These are phyloP conservation scores for Pampusana beccarii DNA, from an alignment of 2,113 vertebrate species.

Conservation along the genomic window DNA sequence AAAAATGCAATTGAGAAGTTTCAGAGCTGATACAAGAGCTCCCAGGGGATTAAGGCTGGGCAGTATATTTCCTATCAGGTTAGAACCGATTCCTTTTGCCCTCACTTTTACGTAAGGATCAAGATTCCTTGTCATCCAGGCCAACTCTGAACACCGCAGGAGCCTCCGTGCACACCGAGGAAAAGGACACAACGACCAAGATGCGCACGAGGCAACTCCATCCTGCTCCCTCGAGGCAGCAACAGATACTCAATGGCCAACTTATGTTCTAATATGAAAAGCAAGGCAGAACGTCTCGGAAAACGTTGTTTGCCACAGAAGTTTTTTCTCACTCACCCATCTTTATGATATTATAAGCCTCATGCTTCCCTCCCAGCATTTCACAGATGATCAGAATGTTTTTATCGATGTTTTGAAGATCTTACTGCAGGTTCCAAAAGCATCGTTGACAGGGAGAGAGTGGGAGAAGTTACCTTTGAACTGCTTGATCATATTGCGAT, in stretches of 20 bases:
- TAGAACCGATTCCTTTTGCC: background rate
- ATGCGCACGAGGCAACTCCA: background rate
- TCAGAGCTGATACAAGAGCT: background rate
- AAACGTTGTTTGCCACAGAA: background rate
- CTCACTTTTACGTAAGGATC: background rate
- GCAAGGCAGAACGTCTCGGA: background rate
- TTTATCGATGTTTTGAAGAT: background rate
- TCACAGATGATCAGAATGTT: background rate
- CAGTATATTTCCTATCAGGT: background rate
- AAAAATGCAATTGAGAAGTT: background rate
- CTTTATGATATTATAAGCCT: background rate
- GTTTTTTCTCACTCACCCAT: background rate
- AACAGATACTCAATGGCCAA: background rate
- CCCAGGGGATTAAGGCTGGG: background rate
- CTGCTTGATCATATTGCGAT: slow-evolving; percentile 90
- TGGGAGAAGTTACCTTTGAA: slow-evolving; percentile 86
- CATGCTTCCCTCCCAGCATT: background rate
- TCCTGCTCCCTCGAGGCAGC: background rate
- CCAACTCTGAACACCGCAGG: background rate
- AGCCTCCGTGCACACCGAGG: fast-evolving
- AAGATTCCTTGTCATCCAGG: background rate
- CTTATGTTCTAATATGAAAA: background rate
- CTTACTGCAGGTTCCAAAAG: background rate
- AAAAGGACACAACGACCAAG: background rate
- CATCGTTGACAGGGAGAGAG: background rate